Evolutionary conservation across 2,113 vertebrate genomes (phyloP), one percentile per base, ranked within the genome.

Genomic region (Anoura caudifer): DNA sequence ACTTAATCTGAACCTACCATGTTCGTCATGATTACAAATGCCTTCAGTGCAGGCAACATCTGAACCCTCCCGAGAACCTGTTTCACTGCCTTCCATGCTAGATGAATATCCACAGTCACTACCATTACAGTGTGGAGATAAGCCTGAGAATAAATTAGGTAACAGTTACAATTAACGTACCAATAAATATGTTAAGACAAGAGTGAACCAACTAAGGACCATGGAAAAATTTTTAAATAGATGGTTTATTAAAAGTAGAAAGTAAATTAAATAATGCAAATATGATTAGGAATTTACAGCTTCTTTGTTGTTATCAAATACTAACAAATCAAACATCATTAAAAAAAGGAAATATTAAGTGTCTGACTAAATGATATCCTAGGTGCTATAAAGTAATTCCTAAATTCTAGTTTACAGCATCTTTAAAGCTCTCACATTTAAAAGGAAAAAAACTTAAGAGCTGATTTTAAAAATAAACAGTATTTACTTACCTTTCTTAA

Each of bases 21-120:
- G 98, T 98, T 99, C 99, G 0, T 99, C 99, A 17, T 99, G 99
- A 98, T 99, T 99, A 98, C 99, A 99, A 96, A 99, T 99, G 97
- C 99, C 99, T 98, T 99, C 99, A 0, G 99, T 99, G 98, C 99
- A 99, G 94, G 99, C 99, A 50, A 99, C 98, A 20, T 99, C 99
- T 0, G 99, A 99, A 26, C 99, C 99, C 97, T 99, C 99, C 92
- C 99, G 98, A 56, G 99, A 99, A 67, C 99, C 98, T 0, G 97
- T 99, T 95, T 99, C 99, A 15, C 99, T 99, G 98, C 99, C 99
- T 97, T 99, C 99, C 98, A 99, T 99, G 98, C 99, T 99, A 75
- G 99, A 99, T 5, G 99, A 99, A 95, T 99, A 99, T 95, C 99
- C 99, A 20, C 99, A 99, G 88, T 99, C 99, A 33, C 99, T 99